Conservation (phyloP, 92 coral and sea anemone genomes). For the Anthopleura xanthogrammica region DNA sequence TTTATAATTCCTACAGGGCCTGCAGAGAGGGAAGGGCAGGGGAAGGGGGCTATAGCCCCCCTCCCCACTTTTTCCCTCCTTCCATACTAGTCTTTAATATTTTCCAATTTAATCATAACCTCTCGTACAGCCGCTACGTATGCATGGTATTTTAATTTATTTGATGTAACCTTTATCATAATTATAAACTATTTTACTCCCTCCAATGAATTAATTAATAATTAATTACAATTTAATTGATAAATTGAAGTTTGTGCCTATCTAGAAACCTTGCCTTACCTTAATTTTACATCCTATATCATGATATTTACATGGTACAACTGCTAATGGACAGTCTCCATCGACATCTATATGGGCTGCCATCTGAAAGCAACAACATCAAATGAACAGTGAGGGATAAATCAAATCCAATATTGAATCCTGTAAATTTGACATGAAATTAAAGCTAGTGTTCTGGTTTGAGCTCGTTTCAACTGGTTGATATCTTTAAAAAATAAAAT, state of each 20-base stretch:
- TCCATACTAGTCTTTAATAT: too few species aligned
- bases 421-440: not conserved
- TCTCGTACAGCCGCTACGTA: too few species aligned
- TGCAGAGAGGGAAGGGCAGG: too few species aligned
- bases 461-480: too few species aligned
- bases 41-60: too few species aligned
- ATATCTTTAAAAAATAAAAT: not conserved
- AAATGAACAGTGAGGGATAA: not conserved
- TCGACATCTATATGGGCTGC: slow-evolving; percentile 83
- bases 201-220: not conserved
- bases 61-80: too few species aligned
- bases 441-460: not conserved
- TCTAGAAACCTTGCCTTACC: slow-evolving; percentile 36
- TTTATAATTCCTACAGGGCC: too few species aligned
- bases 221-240: too few species aligned
- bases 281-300: slow-evolving; percentile 93
- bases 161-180: too few species aligned
- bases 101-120: too few species aligned
- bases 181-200: not conserved
- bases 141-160: too few species aligned
- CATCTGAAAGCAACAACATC: slow-evolving; percentile 55
- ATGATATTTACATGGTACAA: slow-evolving; percentile 83
- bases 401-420: not conserved
- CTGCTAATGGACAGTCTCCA: slow-evolving; percentile 94
- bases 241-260: too few species aligned